phyloP scores from a whole-genome alignment of 92 coral and sea anemone species.

The Parazoanthus swiftii region DNA sequence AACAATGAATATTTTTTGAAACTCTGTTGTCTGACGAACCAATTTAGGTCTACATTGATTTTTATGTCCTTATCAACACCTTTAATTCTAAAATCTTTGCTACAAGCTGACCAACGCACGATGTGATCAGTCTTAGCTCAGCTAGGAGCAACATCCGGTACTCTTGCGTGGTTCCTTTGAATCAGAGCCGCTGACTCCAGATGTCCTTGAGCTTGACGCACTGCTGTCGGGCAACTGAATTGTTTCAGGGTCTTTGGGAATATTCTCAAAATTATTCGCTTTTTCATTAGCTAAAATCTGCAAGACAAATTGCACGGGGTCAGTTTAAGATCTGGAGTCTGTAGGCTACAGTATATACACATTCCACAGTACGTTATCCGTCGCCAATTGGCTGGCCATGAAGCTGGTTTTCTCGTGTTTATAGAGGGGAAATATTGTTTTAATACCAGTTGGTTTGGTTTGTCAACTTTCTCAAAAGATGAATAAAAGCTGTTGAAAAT shows the following conservation, averaged over 20 bases:
- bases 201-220: neutral
- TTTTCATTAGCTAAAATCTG: conserved; percentile 95
- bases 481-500: no score
- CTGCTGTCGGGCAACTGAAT: conserved; percentile 52
- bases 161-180: neutral
- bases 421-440: no score
- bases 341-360: no score
- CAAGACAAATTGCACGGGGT: conserved; percentile 18
- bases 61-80: no score
- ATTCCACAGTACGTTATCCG: no score
- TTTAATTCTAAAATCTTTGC: neutral
- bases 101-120: neutral
- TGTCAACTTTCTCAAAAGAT: no score
- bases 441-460: no score
- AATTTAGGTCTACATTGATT: no score
- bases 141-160: conserved; percentile 27
- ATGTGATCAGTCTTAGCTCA: neutral
- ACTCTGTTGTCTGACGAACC: no score
- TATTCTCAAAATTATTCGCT: conserved; percentile 66
- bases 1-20: no score
- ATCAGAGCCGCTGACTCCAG: neutral
- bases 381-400: no score
- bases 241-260: conserved; percentile 76
- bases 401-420: no score
- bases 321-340: neutral